Conservation (phyloP, 2,888 invertebrate genomes). For the Trissoscelio sp. region DNA sequence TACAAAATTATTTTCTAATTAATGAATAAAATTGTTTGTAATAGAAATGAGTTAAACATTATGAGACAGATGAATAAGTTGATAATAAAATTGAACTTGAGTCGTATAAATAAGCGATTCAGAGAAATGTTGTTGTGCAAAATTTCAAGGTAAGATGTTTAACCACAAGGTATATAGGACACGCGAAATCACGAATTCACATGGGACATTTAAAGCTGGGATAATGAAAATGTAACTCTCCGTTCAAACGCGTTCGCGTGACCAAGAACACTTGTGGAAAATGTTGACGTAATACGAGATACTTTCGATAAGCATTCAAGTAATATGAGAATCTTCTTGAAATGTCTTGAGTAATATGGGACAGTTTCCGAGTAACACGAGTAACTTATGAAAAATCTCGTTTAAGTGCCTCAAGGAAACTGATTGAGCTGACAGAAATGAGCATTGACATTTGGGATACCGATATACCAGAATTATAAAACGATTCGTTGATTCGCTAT, state of each 20-base stretch:
- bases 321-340: slow-evolving; percentile 66
- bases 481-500: not conserved
- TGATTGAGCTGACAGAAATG: slow-evolving; percentile 15
- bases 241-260: slow-evolving; percentile 54
- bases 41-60: no score
- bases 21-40: no score
- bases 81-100: no score
- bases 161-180: slow-evolving; percentile 27
- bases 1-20: no score
- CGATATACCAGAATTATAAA: not conserved
- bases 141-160: slow-evolving; percentile 11
- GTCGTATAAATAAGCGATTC: no score
- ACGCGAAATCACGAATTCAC: slow-evolving; percentile 58
- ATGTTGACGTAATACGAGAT: slow-evolving; percentile 67
- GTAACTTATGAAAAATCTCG: slow-evolving; percentile 62
- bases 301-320: slow-evolving; percentile 67
- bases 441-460: not conserved
- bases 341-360: slow-evolving; percentile 65
- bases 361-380: slow-evolving; percentile 67
- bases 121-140: slow-evolving; percentile 8
- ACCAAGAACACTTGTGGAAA: slow-evolving; percentile 60
- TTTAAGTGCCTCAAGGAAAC: slow-evolving; percentile 20
- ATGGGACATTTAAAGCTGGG: slow-evolving; percentile 47
- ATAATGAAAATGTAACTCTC: slow-evolving; percentile 65
- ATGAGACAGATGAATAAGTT: no score